Base-by-base conservation (phyloP, 2,888 invertebrate species). In the Invenusta paracnida region DNA sequence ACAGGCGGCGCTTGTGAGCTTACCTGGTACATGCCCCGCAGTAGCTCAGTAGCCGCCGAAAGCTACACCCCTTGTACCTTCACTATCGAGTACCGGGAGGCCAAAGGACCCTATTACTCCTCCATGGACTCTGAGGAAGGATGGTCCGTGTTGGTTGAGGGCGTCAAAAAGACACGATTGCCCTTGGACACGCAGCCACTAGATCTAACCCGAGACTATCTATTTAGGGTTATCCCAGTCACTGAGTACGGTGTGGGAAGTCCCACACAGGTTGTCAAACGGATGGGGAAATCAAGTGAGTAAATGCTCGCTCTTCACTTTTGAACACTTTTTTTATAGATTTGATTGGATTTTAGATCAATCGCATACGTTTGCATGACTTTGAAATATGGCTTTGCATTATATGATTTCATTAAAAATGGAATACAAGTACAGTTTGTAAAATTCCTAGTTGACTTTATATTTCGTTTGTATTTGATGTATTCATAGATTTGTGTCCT, bases 161-260 rank as follows among this genome's bases (percentile, higher is more conserved):
- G 79, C 81, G 30, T 85, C 5, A 31, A 67, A 23, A 73, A 85
- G 30, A 86, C 86, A 11, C 17, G 83, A 25, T 30, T 86, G 25
- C 27, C 29, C 5, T 25, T 86, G 28, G 23, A 11, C 25, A 25
- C 86, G 17, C n/a, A n/a, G n/a, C n/a, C n/a, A n/a, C 29, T 86
- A 1, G 85, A 86, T 48, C 85, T 73, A 13, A 84, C 23, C 28
- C 11, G n/a, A 17, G 85, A 86, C n/a, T 86, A 31, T 29, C 23
- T 48, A 27, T 28, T 86, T 13, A 29, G 86, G 31, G 85, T 86
- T 79, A 27, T 86, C 11, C 85, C 86, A 86, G 30, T 86, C 0
- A 86, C 84, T 5, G 86, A 86, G 67, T 86, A 66, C 73, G 85
- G 86, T 27, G 28, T 17, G 1, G 86, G 86, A 1, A 81, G 79